Percentiles rank a stretch among this genome's conserved stretches.
Conservation (phyloP, 1,140 invertebrate genomes). For the Anoplophora glabripennis region DNA sequence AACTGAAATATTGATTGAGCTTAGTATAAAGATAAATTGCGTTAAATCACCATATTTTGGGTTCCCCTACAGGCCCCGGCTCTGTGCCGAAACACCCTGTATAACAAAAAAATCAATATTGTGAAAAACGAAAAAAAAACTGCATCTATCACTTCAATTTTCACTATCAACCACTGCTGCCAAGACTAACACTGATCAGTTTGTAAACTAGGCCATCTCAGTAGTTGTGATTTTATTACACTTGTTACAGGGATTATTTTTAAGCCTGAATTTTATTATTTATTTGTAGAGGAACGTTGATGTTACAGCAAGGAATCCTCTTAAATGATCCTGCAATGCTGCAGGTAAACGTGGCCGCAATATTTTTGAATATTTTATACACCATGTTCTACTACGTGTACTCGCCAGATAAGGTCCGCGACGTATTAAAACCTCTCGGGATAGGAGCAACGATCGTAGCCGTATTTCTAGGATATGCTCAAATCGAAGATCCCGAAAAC, state of each 20-base stretch:
- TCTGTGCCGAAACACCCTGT: too few relatives aligned
- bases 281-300: slow-evolving; percentile 60
- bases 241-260: background rate
- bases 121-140: too few relatives aligned
- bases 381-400: slow-evolving; percentile 64
- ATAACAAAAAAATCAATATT: too few relatives aligned
- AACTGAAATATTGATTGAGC: too few relatives aligned
- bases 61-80: too few relatives aligned
- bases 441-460: slow-evolving; percentile 56
- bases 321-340: slow-evolving; percentile 70
- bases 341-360: slow-evolving; percentile 68
- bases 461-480: slow-evolving; percentile 60
- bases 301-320: slow-evolving; percentile 68
- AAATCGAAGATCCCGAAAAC: slow-evolving; percentile 59
- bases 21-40: too few relatives aligned
- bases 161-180: too few relatives aligned
- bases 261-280: slow-evolving; percentile 7
- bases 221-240: too few relatives aligned
- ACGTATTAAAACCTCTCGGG: slow-evolving; percentile 51
- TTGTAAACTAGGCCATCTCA: too few relatives aligned
- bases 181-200: too few relatives aligned
- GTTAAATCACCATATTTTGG: too few relatives aligned
- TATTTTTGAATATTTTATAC: slow-evolving; percentile 64
- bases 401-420: slow-evolving; percentile 54
- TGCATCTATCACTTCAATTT: too few relatives aligned